These are phyloP conservation scores for Sandelia bainsii DNA, from an alignment of 2,797 vertebrate genomes.

Conservation along the genomic window DNA sequence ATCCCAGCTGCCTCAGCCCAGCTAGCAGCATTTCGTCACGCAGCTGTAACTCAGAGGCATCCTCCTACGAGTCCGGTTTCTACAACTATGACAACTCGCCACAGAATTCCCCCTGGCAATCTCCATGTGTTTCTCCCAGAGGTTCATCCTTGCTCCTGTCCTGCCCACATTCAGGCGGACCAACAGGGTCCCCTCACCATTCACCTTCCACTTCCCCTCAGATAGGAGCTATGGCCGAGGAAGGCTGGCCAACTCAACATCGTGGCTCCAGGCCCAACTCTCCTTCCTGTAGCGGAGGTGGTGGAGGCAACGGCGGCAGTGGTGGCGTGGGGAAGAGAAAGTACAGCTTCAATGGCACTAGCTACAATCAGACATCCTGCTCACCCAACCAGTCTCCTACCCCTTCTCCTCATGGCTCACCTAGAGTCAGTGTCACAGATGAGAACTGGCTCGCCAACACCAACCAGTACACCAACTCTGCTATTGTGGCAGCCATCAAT, in stretches of 20 bases:
- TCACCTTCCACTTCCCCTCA: slow-evolving; percentile 93
- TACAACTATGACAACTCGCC: slow-evolving; percentile 94
- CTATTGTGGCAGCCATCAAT: slow-evolving; percentile 97
- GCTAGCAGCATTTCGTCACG: slow-evolving; percentile 97
- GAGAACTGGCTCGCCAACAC: slow-evolving; percentile 93
- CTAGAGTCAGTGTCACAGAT: slow-evolving; percentile 92
- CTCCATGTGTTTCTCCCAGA: slow-evolving; percentile 95
- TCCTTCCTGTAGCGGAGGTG: slow-evolving; percentile 84
- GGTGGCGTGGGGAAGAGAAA: slow-evolving; percentile 89
- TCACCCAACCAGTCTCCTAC: slow-evolving; percentile 92
- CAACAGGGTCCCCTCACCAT: slow-evolving; percentile 88
- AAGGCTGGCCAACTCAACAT: slow-evolving; percentile 88
- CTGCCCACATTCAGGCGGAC: slow-evolving; percentile 84
- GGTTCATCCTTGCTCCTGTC: slow-evolving; percentile 84
- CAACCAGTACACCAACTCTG: slow-evolving; percentile 97
- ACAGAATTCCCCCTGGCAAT: slow-evolving; percentile 98
- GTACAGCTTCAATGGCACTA: slow-evolving; percentile 89
- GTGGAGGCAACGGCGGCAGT: slow-evolving; percentile 31
- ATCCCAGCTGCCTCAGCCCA: slow-evolving; percentile 95
- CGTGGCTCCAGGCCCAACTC: slow-evolving; percentile 89
- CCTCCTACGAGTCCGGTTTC: slow-evolving; percentile 96
- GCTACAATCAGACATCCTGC: slow-evolving; percentile 87
- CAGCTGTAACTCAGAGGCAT: slow-evolving; percentile 97
- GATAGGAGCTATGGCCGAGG: slow-evolving; percentile 90
- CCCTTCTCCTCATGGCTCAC: slow-evolving; percentile 91